A percentile compares a stretch with the other conserved stretches of the same genome.
Evolutionary conservation across 2,797 vertebrate genomes (phyloP).

Genomic region (Schizothorax lantsangensis): DNA sequence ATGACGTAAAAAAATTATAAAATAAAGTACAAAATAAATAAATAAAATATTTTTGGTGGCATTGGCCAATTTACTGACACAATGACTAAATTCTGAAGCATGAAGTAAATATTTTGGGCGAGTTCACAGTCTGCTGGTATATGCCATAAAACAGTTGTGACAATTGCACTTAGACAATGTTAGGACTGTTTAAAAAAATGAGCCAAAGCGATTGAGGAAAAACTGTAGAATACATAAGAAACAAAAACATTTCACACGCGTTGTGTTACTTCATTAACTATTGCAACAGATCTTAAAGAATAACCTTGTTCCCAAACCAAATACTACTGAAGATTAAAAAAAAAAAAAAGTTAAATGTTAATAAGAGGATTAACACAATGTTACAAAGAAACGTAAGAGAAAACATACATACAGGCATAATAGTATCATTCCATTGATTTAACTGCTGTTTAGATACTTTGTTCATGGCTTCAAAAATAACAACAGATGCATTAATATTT

Average conservation of each 20-base stretch:
- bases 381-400: neutral
- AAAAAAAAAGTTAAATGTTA: neutral
- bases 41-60: no score
- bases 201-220: neutral
- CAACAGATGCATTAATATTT: conserved; percentile 65
- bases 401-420: conserved; percentile 65
- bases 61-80: neutral
- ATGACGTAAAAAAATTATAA: no score
- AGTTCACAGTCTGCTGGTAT: neutral
- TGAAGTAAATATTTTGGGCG: neutral
- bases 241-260: neutral
- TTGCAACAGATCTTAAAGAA: no score
- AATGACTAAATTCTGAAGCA: neutral
- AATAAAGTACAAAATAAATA: no score
- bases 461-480: conserved; percentile 44
- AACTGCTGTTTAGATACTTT: fast-evolving
- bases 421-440: fast-evolving
- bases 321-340: no score
- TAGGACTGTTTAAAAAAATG: neutral
- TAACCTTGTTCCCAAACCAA: neutral
- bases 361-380: neutral
- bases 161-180: neutral
- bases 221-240: neutral
- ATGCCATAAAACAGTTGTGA: neutral
- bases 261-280: neutral